Evolutionary conservation across 2,797 vertebrate species (phyloP).

Genomic region (Micropoecilia bifurca): DNA sequence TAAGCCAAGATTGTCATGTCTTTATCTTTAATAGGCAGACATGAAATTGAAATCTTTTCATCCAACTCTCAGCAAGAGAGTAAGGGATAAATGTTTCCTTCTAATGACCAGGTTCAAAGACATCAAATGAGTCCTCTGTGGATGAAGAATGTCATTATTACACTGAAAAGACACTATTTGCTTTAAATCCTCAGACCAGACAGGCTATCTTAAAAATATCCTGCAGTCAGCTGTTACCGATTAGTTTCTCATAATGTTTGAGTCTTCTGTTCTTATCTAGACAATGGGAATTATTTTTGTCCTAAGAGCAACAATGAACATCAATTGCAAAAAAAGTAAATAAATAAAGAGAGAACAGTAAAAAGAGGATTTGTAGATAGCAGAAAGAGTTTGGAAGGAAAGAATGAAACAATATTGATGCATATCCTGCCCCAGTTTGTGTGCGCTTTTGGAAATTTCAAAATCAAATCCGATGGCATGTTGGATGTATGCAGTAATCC

Average conservation of each 20-base stretch:
- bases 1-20: not conserved
- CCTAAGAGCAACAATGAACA: slow-evolving; percentile 23
- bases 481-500: slow-evolving; percentile 36
- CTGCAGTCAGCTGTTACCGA: slow-evolving; percentile 16
- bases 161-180: slow-evolving; percentile 14
- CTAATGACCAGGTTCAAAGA: slow-evolving; percentile 15
- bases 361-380: slow-evolving; percentile 27
- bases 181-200: slow-evolving; percentile 30
- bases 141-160: slow-evolving; percentile 29
- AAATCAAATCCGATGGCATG: slow-evolving; percentile 25
- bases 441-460: slow-evolving; percentile 23
- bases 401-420: not conserved
- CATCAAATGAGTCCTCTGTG: slow-evolving; percentile 1
- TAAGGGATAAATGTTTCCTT: not conserved
- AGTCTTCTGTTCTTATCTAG: slow-evolving; percentile 24
- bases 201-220: slow-evolving; percentile 3
- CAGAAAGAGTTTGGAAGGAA: slow-evolving; percentile 23
- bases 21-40: not conserved
- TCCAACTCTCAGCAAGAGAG: slow-evolving; percentile 20
- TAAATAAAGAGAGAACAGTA: slow-evolving; percentile 31
- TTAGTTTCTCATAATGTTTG: slow-evolving; percentile 31
- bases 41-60: slow-evolving; percentile 10
- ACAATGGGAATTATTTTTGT: slow-evolving; percentile 26
- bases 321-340: slow-evolving; percentile 16
- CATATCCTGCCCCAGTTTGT: slow-evolving; percentile 47